phyloP scores from a whole-genome alignment of 2,888 invertebrate species.

The Lycocerus yunnanus region DNA sequence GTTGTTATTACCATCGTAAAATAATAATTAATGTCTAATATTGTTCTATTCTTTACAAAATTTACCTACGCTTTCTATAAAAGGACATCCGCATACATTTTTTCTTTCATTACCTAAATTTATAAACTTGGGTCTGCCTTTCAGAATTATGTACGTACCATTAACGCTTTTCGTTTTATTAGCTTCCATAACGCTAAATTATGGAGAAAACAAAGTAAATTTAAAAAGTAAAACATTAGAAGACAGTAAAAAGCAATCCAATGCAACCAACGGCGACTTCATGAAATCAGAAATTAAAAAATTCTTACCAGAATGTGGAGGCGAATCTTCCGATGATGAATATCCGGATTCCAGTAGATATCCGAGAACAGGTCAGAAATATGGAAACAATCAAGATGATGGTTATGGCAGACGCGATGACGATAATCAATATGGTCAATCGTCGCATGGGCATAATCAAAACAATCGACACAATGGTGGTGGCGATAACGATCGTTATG shows the following conservation, averaged over 20 bases:
- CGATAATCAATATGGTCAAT: neutral
- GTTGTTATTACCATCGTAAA: neutral
- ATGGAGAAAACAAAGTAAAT: constrained; percentile 1
- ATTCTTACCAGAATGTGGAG: constrained; percentile 44
- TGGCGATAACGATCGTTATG: neutral
- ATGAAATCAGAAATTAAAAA: constrained; percentile 43
- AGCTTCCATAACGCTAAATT: neutral
- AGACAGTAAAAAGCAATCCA: constrained; percentile 14
- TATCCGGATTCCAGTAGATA: constrained; percentile 3
- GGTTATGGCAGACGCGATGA: neutral
- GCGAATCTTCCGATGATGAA: constrained; percentile 33
- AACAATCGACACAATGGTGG: neutral
- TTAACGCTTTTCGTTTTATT: neutral
- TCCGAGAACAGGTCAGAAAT: neutral
- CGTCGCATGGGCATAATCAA: neutral
- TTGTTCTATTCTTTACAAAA: neutral
- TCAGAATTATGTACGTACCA: neutral
- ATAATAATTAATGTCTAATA: neutral
- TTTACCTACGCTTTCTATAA: neutral
- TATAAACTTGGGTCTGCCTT: neutral
- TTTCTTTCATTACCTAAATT: neutral
- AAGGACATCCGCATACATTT: neutral
- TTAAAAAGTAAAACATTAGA: neutral
- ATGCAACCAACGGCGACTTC: constrained; percentile 7
- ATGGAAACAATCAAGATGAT: neutral